Conservation (phyloP, 2,797 vertebrate species). For the Salmo trutta region DNA sequence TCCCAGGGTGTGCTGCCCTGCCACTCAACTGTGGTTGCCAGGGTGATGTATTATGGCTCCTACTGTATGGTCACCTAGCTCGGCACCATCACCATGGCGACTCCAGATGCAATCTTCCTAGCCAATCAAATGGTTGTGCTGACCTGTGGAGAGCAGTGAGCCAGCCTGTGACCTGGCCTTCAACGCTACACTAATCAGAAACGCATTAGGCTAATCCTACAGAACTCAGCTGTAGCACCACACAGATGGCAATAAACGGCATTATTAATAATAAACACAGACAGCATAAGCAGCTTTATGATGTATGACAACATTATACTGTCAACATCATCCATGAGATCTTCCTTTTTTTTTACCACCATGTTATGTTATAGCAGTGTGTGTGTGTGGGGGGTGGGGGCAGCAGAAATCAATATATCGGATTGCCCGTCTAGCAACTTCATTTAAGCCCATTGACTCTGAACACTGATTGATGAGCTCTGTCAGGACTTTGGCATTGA, state of each 20-base stretch:
- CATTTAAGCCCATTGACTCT: constrained; percentile 33
- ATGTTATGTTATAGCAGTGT: neutral
- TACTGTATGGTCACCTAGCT: neutral
- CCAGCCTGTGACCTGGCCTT: neutral
- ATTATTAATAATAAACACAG: neutral
- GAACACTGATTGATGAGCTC: constrained; percentile 52
- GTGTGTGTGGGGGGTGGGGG: neutral
- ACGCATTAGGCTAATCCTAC: neutral
- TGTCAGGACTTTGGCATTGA: neutral
- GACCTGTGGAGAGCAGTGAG: neutral
- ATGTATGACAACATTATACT: neutral
- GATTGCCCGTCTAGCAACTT: constrained; percentile 42
- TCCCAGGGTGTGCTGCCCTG: neutral
- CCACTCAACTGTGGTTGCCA: constrained; percentile 4
- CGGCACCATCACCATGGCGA: neutral
- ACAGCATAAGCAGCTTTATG: neutral
- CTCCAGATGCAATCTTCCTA: neutral
- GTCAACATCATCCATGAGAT: neutral
- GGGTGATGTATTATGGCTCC: neutral
- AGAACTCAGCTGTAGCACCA: neutral
- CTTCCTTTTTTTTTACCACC: neutral
- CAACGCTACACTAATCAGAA: neutral
- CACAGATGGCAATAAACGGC: neutral
- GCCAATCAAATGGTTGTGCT: neutral
- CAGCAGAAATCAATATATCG: constrained; percentile 40